phyloP scores from a whole-genome alignment of 1,140 invertebrate species.

The Glomeris maerens region DNA sequence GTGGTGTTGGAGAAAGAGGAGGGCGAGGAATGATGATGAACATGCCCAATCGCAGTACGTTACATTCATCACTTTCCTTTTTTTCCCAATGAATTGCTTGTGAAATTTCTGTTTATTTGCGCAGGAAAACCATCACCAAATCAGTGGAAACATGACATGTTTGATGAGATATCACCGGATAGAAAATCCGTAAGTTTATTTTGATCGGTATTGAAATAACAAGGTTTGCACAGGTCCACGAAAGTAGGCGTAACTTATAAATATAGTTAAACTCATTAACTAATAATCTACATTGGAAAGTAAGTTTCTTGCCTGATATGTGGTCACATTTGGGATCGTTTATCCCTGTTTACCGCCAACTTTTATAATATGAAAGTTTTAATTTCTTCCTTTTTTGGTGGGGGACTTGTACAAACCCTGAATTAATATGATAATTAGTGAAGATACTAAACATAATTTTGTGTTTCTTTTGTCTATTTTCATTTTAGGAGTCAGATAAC shows the following conservation, averaged over 20 bases:
- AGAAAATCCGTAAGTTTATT: conserved; percentile 8
- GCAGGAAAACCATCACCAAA: conserved; percentile 15
- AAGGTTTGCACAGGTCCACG: not conserved
- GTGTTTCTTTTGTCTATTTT: too few relatives aligned
- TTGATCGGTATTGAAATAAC: not conserved
- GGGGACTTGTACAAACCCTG: too few relatives aligned
- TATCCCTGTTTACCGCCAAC: too few relatives aligned
- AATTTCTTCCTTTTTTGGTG: too few relatives aligned
- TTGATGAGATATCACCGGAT: conserved; percentile 13
- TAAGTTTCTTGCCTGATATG: not conserved
- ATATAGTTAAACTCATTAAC: not conserved
- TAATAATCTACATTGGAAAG: not conserved
- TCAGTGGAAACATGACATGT: conserved; percentile 18
- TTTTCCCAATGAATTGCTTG: not conserved
- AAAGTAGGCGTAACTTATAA: not conserved
- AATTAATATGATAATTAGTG: too few relatives aligned
- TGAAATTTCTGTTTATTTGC: not conserved
- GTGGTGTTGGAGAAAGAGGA: not conserved
- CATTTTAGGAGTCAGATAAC: too few relatives aligned
- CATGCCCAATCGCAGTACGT: not conserved
- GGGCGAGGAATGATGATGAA: not conserved
- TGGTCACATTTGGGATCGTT: not conserved
- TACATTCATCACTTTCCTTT: not conserved
- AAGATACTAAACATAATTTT: too few relatives aligned
- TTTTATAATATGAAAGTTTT: too few relatives aligned